Conservation (phyloP, 53 echinoderm and acorn worm genomes). For the Paelopatides confundens region DNA sequence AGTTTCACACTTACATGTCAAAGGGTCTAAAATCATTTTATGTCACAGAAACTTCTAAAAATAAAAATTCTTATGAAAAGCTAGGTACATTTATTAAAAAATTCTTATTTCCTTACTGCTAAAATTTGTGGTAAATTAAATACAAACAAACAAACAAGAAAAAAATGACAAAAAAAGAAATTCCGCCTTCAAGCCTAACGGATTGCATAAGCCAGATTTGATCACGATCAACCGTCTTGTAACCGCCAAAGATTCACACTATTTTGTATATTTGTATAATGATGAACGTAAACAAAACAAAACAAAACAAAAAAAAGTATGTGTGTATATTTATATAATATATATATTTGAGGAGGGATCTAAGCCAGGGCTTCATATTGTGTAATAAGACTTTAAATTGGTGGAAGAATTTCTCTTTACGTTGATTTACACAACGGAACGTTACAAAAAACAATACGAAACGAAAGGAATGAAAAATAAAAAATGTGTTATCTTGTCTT, state of each 20-base stretch:
- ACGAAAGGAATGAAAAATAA: neutral
- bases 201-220: neutral
- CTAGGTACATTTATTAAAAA: too few relatives aligned
- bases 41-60: too few relatives aligned
- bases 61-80: too few relatives aligned
- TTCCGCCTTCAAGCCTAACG: neutral
- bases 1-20: too few relatives aligned
- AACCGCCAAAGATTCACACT: conserved; percentile 31
- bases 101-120: too few relatives aligned
- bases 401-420: conserved; percentile 25
- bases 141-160: too few relatives aligned
- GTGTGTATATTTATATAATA: conserved; percentile 42
- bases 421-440: neutral
- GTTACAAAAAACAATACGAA: neutral
- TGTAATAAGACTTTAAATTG: conserved; percentile 32
- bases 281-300: neutral
- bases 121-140: too few relatives aligned
- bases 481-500: neutral
- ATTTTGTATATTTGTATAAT: conserved; percentile 39
- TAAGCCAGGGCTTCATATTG: conserved; percentile 36
- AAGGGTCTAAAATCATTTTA: too few relatives aligned
- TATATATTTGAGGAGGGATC: conserved; percentile 41
- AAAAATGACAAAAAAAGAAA: neutral
- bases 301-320: neutral
- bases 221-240: too few relatives aligned